These are phyloP conservation scores for Leistus spinibarbis DNA, from an alignment of 2,888 invertebrate species.

Conservation along the genomic window DNA sequence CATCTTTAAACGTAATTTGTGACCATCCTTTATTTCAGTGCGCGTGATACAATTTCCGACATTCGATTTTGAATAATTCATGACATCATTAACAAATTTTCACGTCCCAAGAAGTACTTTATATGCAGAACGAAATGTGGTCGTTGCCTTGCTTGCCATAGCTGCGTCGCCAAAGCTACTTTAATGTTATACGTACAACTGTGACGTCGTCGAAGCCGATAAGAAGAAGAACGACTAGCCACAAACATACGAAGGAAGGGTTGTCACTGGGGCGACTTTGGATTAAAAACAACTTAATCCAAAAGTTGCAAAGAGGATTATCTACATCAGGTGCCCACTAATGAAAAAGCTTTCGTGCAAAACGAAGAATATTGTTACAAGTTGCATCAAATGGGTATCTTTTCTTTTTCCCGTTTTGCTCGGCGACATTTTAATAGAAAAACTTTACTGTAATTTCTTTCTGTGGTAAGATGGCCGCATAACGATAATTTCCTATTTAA, in stretches of 20 bases:
- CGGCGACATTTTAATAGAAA: slow-evolving; percentile 35
- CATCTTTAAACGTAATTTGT: slow-evolving; percentile 17
- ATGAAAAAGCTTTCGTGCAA: slow-evolving; percentile 26
- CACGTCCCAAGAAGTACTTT: slow-evolving; percentile 46
- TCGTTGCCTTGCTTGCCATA: not conserved
- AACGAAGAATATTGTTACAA: not conserved
- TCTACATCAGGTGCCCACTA: slow-evolving; percentile 37
- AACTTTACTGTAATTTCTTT: slow-evolving; percentile 21
- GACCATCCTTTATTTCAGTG: slow-evolving; percentile 13
- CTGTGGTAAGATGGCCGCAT: not conserved
- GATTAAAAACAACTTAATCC: slow-evolving; percentile 38
- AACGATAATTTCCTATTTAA: slow-evolving; percentile 11
- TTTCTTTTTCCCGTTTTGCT: slow-evolving; percentile 11
- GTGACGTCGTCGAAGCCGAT: not conserved
- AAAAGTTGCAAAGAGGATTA: slow-evolving; percentile 37
- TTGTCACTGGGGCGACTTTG: slow-evolving; percentile 5
- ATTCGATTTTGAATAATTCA: slow-evolving; percentile 48
- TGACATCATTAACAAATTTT: slow-evolving; percentile 49
- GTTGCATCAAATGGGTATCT: not conserved
- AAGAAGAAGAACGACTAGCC: not conserved
- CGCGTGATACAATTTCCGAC: slow-evolving; percentile 41
- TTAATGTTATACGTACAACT: too few relatives aligned
- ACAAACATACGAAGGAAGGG: not conserved
- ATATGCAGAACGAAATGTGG: slow-evolving; percentile 42
- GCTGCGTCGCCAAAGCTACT: slow-evolving; percentile 5